Evolutionary conservation across 2,888 invertebrate genomes (phyloP).

Genomic region (Heteropelma amictum): DNA sequence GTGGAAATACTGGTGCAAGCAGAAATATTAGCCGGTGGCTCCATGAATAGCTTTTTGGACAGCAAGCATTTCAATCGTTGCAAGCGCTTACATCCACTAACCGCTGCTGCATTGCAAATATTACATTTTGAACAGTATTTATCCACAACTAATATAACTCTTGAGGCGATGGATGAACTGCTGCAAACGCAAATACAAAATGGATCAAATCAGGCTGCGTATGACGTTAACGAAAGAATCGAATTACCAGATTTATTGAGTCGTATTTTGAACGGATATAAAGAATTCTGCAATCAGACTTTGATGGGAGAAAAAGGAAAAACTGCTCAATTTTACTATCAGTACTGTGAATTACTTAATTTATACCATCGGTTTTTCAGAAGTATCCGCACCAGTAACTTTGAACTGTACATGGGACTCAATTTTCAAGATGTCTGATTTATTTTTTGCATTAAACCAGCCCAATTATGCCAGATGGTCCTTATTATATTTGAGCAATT

Average conservation of each 20-base stretch:
- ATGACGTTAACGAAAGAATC: background rate
- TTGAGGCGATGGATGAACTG: background rate
- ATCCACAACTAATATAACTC: slow-evolving; percentile 33
- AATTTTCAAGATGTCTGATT: slow-evolving; percentile 1
- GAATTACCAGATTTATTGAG: slow-evolving; percentile 44
- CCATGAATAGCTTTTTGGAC: slow-evolving; percentile 68
- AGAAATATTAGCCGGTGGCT: slow-evolving; percentile 67
- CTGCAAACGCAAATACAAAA: background rate
- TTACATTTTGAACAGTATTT: slow-evolving; percentile 68
- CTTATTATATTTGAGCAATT: slow-evolving; percentile 56
- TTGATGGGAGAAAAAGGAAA: slow-evolving; percentile 51
- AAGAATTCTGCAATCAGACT: slow-evolving; percentile 57
- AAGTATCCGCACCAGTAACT: slow-evolving; percentile 54
- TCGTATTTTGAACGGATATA: slow-evolving; percentile 55
- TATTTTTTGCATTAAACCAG: slow-evolving; percentile 28
- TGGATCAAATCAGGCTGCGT: background rate
- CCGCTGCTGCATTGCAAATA: slow-evolving; percentile 63
- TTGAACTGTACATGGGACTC: slow-evolving; percentile 3
- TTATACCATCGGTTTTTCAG: slow-evolving; percentile 42
- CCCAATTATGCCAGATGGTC: slow-evolving; percentile 58
- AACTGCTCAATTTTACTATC: slow-evolving; percentile 57
- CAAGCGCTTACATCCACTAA: slow-evolving; percentile 68
- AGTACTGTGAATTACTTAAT: slow-evolving; percentile 48
- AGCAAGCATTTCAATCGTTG: no score
- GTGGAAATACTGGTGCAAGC: slow-evolving; percentile 66